Evolutionary conservation across 1,140 invertebrate species (phyloP).

Genomic region (Chrysopa pallens): DNA sequence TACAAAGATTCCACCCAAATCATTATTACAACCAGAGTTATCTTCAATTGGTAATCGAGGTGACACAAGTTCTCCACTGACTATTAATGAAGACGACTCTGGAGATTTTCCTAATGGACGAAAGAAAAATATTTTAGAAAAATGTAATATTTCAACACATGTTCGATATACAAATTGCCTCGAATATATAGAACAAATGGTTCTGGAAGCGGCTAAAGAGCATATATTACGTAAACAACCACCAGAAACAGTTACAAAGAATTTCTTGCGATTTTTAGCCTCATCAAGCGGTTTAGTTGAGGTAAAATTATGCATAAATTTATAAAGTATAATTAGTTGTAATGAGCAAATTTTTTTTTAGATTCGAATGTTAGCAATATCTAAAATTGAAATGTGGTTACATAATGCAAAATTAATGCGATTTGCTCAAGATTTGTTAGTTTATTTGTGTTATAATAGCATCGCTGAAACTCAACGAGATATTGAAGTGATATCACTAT

Average conservation of each 20-base stretch:
- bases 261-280: constrained; percentile 70
- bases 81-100: constrained; percentile 34
- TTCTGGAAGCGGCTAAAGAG: constrained; percentile 75
- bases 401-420: constrained; percentile 88
- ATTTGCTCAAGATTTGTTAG: constrained; percentile 82
- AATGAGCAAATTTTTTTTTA: constrained; percentile 9
- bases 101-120: constrained; percentile 20
- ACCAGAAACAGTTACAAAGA: constrained; percentile 70
- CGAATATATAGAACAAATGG: constrained; percentile 60
- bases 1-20: constrained; percentile 54
- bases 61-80: constrained; percentile 28
- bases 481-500: constrained; percentile 73
- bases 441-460: constrained; percentile 82
- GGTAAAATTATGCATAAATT: constrained; percentile 17
- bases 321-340: neutral
- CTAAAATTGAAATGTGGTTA: constrained; percentile 80
- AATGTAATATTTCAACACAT: constrained; percentile 23
- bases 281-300: constrained; percentile 72
- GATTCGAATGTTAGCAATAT: constrained; percentile 63
- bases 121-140: constrained; percentile 20
- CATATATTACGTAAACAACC: constrained; percentile 69
- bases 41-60: constrained; percentile 26
- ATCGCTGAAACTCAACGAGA: constrained; percentile 60
- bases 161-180: constrained; percentile 41
- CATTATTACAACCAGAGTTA: constrained; percentile 35